Conservation (phyloP, 1,140 invertebrate species). For the Hypsibius dujardini region DNA sequence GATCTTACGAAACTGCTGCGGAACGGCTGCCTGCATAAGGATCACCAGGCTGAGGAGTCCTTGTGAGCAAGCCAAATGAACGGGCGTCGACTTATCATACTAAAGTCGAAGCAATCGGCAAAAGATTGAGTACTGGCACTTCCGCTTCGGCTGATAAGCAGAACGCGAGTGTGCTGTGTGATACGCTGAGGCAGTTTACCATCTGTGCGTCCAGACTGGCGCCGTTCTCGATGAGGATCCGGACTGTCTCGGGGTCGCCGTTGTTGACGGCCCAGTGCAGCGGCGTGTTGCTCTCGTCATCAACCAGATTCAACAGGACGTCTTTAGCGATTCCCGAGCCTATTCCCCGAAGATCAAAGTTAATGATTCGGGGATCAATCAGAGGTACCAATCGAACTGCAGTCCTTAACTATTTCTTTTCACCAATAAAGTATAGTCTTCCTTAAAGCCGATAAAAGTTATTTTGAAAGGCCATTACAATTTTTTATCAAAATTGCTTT, state of each 20-base stretch:
- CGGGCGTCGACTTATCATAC: constrained; percentile 65
- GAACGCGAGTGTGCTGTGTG: not conserved
- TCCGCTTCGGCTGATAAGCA: too few relatives aligned
- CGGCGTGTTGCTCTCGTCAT: constrained; percentile 1
- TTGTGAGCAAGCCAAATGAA: constrained; percentile 68
- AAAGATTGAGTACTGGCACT: not conserved
- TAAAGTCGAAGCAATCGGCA: constrained; percentile 32
- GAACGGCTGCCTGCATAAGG: constrained; percentile 50
- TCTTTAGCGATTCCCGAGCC: not conserved
- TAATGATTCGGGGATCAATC: too few relatives aligned
- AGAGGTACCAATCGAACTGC: too few relatives aligned
- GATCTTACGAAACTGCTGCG: constrained; percentile 15
- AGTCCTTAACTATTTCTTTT: too few relatives aligned
- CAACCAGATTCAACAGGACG: not conserved
- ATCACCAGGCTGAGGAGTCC: constrained; percentile 66
- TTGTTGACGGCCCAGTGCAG: constrained; percentile 15
- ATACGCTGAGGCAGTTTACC: constrained; percentile 7
- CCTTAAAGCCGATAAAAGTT: too few relatives aligned
- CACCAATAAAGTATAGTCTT: too few relatives aligned
- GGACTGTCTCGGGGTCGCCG: not conserved
- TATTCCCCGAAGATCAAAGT: not conserved
- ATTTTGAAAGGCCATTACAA: too few relatives aligned
- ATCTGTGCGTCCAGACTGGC: constrained; percentile 6
- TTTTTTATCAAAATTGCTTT: too few relatives aligned
- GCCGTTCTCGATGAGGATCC: not conserved